Base-by-base conservation (phyloP, 2,797 vertebrate genomes). In the Thripadectes ignobilis region DNA sequence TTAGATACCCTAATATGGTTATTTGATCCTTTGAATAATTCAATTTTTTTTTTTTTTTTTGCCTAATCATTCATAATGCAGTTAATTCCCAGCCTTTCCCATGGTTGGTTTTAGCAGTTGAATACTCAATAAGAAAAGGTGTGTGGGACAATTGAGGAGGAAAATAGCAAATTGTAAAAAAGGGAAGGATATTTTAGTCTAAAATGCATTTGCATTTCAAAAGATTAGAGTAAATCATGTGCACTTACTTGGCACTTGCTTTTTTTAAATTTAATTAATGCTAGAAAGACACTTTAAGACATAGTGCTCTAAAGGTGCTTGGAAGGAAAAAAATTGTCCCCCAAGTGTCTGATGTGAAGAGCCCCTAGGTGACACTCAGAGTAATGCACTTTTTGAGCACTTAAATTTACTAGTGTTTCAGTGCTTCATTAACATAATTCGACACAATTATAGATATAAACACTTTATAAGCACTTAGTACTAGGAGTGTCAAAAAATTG, bases 391-490 rank as follows among this genome's bases (percentile, higher is more conserved):
- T 97, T 97, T 97, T 98, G 96, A 97, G 94, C 92, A 95, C 97
- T 98, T 97, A 96, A 97, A 90, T 90, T 92, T 97, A 97, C 74
- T 92, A 97, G 91, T 97, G 95, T 97, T 97, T 96, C 94, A 96
- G 95, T 21, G 66, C 51, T 96, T 96, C 97, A 97, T 98, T 98
- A 98, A 73, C 97, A 97, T 98, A 97, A 98, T 98, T 97, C 94
- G 76, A 97, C 93, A 96, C 96, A 97, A 97, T 98, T 97, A 96
- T 24, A 97, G 96, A 89, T 95, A 97, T 97, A 98, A 98, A 98
- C 97, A 98, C 96, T 97, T 97, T 96, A 93, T 94, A 96, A 97
- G 91, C 88, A 96, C 97, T 97, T 95, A 94, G 93, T 91, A 95
- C 82, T 92, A 96, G 55, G 73, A 98, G 92, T 90, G 89, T 97